Base-by-base conservation (phyloP, 2,113 vertebrate species). In the Bufo gargarizans region DNA sequence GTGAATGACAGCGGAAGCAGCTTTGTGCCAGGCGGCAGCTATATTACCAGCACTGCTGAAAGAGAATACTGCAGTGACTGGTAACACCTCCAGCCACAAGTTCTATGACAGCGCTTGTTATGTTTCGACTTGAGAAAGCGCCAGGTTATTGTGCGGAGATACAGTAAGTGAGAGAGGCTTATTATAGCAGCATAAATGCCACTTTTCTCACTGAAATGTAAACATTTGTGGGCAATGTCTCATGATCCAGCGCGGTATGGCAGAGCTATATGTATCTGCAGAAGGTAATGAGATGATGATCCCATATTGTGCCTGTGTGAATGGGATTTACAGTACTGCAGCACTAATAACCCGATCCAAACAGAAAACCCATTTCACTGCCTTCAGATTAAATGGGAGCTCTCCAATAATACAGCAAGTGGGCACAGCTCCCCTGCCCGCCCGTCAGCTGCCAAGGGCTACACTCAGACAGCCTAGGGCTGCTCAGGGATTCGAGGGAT, bases 31-130 rank as follows among this genome's bases (percentile, higher is more conserved):
- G 33, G 45, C 13, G 22, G 56, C 59, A 43, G 20, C 59, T 50
- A n/a, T 4, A 67, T 65, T 82, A 13, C 43, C 58, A 45, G 55
- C 45, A 77, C 20, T 47, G 16, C 45, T 77, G 19, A 77, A 7
- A 50, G 49, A 50, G 14, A 63, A 12, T 47, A 17, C 61, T 50
- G 45, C 45, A 67, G 47, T 14, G 81, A 69, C 45, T 83, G 79
- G 19, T 83, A 67, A 83, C 81, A 83, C 81, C 81, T 83, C 47
- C 81, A 83, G 61, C 81, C 81, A 69, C 81, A 83, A 53, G 81
- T 63, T 69, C 69, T 83, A 69, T 83, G 81, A 83, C 63, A 53
- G 81, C 81, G 53, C 61, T 69, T 67, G 80, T 82, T 82, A 49
- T 82, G 80, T 67, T 49, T 83, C 61, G 53, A 53, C 81, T 83